These are phyloP conservation scores for Zaprionus lachaisei DNA, from an alignment of 1,140 invertebrate species.

Conservation along the genomic window DNA sequence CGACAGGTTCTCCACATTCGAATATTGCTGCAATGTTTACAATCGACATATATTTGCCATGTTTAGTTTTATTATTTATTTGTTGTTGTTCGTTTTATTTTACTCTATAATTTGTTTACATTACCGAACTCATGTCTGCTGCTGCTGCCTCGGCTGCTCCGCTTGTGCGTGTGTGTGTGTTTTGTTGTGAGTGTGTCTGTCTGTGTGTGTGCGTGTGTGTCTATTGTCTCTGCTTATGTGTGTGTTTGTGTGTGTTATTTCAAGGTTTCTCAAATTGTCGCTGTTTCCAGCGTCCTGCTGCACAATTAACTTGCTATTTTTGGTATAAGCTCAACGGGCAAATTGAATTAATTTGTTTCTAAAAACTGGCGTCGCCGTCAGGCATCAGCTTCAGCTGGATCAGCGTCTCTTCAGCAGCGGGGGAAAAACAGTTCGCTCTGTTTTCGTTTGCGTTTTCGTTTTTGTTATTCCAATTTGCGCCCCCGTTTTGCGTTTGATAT, in stretches of 20 bases:
- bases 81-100: background rate
- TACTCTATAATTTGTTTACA: conserved; percentile 49
- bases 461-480: conserved; percentile 40
- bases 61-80: conserved; percentile 15
- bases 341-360: background rate
- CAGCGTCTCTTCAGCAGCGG: conserved; percentile 22
- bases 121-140: conserved; percentile 73
- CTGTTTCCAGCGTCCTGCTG: conserved; percentile 32
- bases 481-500: conserved; percentile 13
- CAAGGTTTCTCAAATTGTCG: conserved; percentile 54
- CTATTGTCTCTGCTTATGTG: conserved; percentile 15
- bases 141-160: conserved; percentile 34
- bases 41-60: background rate
- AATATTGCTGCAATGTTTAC: conserved; percentile 86
- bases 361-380: conserved; percentile 35
- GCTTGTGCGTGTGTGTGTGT: conserved; percentile 15
- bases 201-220: conserved; percentile 19
- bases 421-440: conserved; percentile 39
- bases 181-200: conserved; percentile 10
- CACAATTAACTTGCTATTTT: conserved; percentile 13
- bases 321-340: conserved; percentile 2
- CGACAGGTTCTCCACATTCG: conserved; percentile 96
- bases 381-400: conserved; percentile 27
- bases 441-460: conserved; percentile 32
- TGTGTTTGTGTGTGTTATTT: conserved; percentile 42